Base-by-base conservation (phyloP, 2,888 invertebrate genomes). In the Drepanosiphum platanoidis region DNA sequence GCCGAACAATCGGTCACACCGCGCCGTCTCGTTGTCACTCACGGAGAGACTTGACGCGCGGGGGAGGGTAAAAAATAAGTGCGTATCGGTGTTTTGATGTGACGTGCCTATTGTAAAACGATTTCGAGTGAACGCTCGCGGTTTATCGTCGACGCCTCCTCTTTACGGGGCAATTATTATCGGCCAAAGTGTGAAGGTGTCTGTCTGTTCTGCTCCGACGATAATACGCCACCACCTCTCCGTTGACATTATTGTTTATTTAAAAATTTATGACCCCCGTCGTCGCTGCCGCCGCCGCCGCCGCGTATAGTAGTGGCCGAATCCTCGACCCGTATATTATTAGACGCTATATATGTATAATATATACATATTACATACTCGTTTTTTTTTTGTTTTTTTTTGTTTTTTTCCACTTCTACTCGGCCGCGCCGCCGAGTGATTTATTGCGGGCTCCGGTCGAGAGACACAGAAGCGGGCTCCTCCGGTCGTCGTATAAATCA, bases 401-500 rank as follows among this genome's bases (percentile, higher is more conserved):
- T 68, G 8, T 64, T 72, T 83, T 64, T 83, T 64, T 68, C 66
- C 32, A 66, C 39, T 39, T 34, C 34, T n/a, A n/a, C n/a, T n/a
- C n/a, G n/a, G n/a, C n/a, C n/a, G n/a, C n/a, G n/a, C 71, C 81
- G 30, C 39, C 36, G 36, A 18, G 75, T 84, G 84, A 84, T 84
- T 84, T 84, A 84, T 84, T 30, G 46, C 9, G 15, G 36, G n/a
- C 39, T 39, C 39, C 71, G 36, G 71, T 68, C n/a, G n/a, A n/a
- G 68, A 75, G 68, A 58, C 81, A 52, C 61, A 84, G 84, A 68
- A 77, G 84, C 77, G 77, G 72, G n/a, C n/a, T n/a, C n/a, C n/a
- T n/a, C 84, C 84, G 68, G 84, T 84, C 84, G 84, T 84, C 84
- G 77, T 77, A 84, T 84, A 84, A 84, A 84, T 84, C 84, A 84